Base-by-base conservation (phyloP, 2,113 vertebrate genomes). In the Syrmaticus mikado region DNA sequence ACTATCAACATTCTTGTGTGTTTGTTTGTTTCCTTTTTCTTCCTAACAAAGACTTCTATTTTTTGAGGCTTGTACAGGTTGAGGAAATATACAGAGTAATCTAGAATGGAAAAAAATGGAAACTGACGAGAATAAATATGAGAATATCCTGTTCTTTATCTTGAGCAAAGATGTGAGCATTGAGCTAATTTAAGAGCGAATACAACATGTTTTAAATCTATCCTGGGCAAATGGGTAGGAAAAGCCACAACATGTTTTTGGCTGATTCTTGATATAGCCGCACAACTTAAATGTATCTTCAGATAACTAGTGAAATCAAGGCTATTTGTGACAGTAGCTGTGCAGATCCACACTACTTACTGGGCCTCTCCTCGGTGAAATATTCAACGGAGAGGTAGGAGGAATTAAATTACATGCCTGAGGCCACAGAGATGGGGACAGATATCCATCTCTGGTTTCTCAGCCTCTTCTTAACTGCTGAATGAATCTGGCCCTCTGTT, bases 371-470 rank as follows among this genome's bases (percentile, higher is more conserved):
- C 79, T 90, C 64, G 36, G 25, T 83, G 75, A 92, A 60, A 57
- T 77, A 74, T 77, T 82, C 87, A 77, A 66, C n/a, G 89, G 34
- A 90, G 72, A 14, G 34, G 45, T 36, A 55, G 48, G 19, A 87
- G 43, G 41, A 17, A 85, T 95, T 92, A 76, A 80, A 85, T 92
- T 87, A 76, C 82, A 55, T 55, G 92, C 91, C 10, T 2, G 87
- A 18, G 71, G 94, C 92, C 81, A 62, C 53, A 80, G 71, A 60
- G 30, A 11, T 70, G 45, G 40, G 57, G 41, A 87, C 61, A 93
- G 50, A 66, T 92, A 52, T 77, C 25, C 28, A 45, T 66, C 74
- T 93, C 85, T 90, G 57, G n/a, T 89, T 94, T 95, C 92, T 84
- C 46, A 85, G 55, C 2, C 4, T 28, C 72, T 87, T 28, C 36